Percentiles rank a stretch among this genome's conserved stretches.
phyloP scores from a whole-genome alignment of 2,797 vertebrate genomes.

The Aselliscus stoliczkanus region DNA sequence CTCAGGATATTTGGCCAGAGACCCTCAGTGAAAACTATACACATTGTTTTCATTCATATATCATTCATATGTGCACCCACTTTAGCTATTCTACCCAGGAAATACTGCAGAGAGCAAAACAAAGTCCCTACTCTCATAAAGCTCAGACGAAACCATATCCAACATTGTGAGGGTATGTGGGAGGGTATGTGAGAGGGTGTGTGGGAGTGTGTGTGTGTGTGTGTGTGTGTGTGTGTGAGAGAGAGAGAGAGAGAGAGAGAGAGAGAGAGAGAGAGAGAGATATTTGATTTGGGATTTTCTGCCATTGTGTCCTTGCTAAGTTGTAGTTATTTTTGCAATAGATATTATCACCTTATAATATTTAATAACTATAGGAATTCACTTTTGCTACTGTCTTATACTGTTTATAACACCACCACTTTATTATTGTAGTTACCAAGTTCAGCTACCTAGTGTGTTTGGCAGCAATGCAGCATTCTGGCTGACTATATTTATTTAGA shows the following conservation, averaged over 20 bases:
- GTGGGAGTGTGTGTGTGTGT: not conserved
- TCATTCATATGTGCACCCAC: not conserved
- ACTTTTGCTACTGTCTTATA: not conserved
- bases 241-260: not conserved
- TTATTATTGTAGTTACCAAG: not conserved
- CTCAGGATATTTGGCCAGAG: not conserved
- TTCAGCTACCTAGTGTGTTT: not conserved
- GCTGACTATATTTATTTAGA: not conserved
- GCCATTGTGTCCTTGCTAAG: not conserved
- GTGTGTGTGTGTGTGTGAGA: not conserved
- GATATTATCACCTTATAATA: not conserved
- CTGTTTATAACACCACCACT: not conserved
- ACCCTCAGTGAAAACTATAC: not conserved
- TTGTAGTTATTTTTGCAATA: not conserved
- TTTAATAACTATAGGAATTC: not conserved
- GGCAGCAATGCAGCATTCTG: not conserved
- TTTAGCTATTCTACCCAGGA: not conserved
- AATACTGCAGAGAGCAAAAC: not conserved
- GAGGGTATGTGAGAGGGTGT: not conserved
- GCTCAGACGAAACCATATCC: not conserved
- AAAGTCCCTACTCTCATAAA: not conserved
- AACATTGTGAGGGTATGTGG: not conserved
- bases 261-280: no score
- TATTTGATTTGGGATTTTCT: conserved; percentile 6
- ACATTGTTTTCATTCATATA: not conserved